phyloP scores from a whole-genome alignment of 2,113 vertebrate genomes.

The Lucifuga dentata region DNA sequence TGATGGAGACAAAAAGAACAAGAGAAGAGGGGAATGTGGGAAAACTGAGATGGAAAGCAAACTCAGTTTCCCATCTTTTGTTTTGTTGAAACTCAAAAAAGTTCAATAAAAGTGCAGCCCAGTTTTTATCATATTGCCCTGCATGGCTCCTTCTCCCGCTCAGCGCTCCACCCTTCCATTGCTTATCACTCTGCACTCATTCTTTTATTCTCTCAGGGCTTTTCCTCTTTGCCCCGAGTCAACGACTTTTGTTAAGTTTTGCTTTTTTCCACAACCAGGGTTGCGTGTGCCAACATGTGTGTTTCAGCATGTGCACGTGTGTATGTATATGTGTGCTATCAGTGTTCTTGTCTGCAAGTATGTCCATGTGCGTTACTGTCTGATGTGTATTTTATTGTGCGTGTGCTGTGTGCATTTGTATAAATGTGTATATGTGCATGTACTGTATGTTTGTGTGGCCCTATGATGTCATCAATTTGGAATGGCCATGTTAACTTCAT shows the following conservation, averaged over 20 bases:
- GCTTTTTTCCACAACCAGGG: constrained; percentile 46
- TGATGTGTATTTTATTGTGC: not conserved
- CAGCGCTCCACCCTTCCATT: constrained; percentile 56
- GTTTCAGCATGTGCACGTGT: constrained; percentile 9
- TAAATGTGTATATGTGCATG: not conserved
- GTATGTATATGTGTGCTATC: not conserved
- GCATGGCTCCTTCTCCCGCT: constrained; percentile 28
- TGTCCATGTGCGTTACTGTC: constrained; percentile 6
- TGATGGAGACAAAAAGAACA: constrained; percentile 1
- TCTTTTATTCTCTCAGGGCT: constrained; percentile 72
- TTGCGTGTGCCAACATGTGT: constrained; percentile 29
- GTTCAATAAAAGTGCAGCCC: constrained; percentile 76
- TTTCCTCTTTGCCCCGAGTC: constrained; percentile 71
- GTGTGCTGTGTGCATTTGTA: constrained; percentile 14
- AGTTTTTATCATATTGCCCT: constrained; percentile 33
- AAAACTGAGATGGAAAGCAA: constrained; percentile 70
- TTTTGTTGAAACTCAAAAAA: constrained; percentile 56
- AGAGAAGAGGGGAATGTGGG: not conserved
- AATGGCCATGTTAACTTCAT: constrained; percentile 34
- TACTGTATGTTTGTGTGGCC: not conserved
- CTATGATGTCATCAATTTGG: constrained; percentile 51
- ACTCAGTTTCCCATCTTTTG: constrained; percentile 69
- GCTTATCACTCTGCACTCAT: constrained; percentile 81
- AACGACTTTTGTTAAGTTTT: constrained; percentile 63
- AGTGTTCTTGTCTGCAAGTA: too few species aligned